These are phyloP conservation scores for Erpornis zantholeuca DNA, from an alignment of 2,113 vertebrate genomes.

Conservation along the genomic window DNA sequence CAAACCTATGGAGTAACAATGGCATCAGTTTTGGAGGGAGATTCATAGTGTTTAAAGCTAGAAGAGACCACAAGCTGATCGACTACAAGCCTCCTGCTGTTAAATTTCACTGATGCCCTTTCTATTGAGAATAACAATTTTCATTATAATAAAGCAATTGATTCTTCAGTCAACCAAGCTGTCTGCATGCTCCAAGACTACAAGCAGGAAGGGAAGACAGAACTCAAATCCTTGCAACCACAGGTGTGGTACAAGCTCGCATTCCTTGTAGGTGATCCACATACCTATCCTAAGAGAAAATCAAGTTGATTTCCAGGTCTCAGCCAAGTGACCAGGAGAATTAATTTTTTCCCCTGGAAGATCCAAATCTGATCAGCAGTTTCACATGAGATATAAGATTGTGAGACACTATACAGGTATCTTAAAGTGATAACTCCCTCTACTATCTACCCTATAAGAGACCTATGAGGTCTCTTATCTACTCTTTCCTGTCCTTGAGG, in stretches of 20 bases:
- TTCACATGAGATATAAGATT: neutral
- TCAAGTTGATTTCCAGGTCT: neutral
- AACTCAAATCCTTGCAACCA: neutral
- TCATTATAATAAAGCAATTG: neutral
- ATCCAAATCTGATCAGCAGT: neutral
- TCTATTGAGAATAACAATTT: neutral
- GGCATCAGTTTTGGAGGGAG: conserved; percentile 14
- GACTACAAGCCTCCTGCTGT: neutral
- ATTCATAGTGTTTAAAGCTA: neutral
- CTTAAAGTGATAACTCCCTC: neutral
- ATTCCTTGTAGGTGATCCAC: neutral
- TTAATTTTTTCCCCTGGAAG: neutral
- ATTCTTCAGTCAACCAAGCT: neutral
- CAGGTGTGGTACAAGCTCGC: neutral
- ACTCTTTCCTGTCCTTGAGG: neutral
- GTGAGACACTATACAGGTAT: neutral
- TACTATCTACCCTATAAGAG: neutral
- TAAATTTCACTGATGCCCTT: neutral
- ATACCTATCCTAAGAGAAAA: neutral
- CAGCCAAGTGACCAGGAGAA: neutral
- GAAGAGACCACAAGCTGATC: neutral
- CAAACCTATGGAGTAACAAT: conserved; percentile 34
- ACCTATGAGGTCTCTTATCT: neutral
- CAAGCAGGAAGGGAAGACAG: neutral
- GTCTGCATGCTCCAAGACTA: neutral